Conservation (phyloP, 1,140 invertebrate genomes). For the Drosophila repletoides region DNA sequence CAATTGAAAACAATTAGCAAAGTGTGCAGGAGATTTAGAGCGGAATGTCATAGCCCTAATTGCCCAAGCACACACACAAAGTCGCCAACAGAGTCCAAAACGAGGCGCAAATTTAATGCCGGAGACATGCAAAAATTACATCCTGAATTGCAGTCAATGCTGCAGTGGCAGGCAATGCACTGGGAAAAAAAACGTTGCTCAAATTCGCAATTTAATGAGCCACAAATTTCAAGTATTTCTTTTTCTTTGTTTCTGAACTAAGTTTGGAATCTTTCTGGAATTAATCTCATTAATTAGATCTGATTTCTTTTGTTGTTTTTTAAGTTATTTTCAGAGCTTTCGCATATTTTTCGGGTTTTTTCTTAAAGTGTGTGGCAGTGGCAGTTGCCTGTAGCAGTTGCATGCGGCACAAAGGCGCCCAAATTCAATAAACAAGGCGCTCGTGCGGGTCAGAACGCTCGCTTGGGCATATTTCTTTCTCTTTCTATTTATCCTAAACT, state of each 20-base stretch:
- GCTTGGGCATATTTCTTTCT: neutral
- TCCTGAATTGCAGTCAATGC: constrained; percentile 62
- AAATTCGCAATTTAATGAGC: no score
- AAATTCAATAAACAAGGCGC: constrained; percentile 76
- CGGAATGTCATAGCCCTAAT: constrained; percentile 78
- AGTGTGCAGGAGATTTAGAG: constrained; percentile 76
- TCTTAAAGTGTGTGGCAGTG: neutral
- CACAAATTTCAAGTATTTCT: no score
- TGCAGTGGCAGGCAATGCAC: no score
- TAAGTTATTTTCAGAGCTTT: no score
- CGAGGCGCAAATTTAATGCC: constrained; percentile 69
- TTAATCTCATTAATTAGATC: no score
- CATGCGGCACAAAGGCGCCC: constrained; percentile 34
- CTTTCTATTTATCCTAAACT: no score
- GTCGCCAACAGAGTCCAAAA: neutral
- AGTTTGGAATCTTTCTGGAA: no score
- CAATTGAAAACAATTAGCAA: constrained; percentile 79
- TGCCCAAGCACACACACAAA: constrained; percentile 49
- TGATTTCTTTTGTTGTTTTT: no score
- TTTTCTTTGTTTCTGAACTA: no score
- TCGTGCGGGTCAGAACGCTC: constrained; percentile 56
- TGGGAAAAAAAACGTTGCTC: no score
- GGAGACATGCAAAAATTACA: constrained; percentile 80
- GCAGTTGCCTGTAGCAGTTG: neutral
- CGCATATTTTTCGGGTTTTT: no score